These are phyloP conservation scores for Drepanosiphum platanoidis DNA, from an alignment of 2,888 invertebrate genomes.

Conservation along the genomic window DNA sequence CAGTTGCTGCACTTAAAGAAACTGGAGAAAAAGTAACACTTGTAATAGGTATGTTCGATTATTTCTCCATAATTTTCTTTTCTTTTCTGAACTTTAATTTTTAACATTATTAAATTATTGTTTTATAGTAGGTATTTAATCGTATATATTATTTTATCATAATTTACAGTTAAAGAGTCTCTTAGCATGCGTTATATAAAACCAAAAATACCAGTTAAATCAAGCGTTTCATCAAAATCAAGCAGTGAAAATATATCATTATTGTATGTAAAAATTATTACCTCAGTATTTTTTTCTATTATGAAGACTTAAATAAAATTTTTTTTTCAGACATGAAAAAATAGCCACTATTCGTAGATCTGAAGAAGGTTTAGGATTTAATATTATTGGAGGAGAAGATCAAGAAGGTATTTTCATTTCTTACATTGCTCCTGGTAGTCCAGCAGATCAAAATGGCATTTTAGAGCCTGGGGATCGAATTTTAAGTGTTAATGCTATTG, in stretches of 20 bases:
- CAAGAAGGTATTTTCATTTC: slow-evolving; percentile 98
- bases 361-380: slow-evolving; percentile 86
- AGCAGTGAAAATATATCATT: slow-evolving; percentile 52
- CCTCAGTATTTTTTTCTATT: not conserved
- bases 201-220: slow-evolving; percentile 42
- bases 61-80: not conserved
- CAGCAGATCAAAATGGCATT: slow-evolving; percentile 92
- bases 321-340: slow-evolving; percentile 46
- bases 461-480: slow-evolving; percentile 92
- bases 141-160: not conserved
- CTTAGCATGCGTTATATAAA: slow-evolving; percentile 52
- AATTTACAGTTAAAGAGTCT: slow-evolving; percentile 51
- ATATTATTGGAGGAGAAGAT: slow-evolving; percentile 99
- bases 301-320: not conserved
- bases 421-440: slow-evolving; percentile 95
- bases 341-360: slow-evolving; percentile 52
- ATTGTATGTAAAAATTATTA: slow-evolving; percentile 23
- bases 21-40: slow-evolving; percentile 90
- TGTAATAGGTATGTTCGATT: slow-evolving; percentile 73
- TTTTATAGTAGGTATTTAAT: not conserved
- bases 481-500: slow-evolving; percentile 89
- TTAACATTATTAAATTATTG: not conserved
- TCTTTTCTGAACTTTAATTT: not conserved
- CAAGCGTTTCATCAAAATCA: slow-evolving; percentile 47
- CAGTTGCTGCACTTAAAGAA: slow-evolving; percentile 94